Evolutionary conservation across 2,888 invertebrate genomes (phyloP).

Genomic region (Nymphalis urticae): DNA sequence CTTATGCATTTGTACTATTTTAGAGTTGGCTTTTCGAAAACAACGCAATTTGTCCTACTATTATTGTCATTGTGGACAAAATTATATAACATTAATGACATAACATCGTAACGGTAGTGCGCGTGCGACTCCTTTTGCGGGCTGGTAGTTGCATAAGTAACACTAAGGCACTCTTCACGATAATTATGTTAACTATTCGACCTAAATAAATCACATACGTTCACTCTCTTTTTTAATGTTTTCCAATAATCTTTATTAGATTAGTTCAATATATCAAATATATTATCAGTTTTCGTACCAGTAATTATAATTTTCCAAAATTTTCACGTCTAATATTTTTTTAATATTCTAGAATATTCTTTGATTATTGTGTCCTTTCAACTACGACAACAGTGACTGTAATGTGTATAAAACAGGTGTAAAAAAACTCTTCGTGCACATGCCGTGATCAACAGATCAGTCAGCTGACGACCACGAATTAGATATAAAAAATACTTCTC

Average conservation of each 20-base stretch:
- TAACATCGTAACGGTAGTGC: constrained; percentile 42
- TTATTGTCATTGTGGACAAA: constrained; percentile 35
- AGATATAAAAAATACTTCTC: too few relatives aligned
- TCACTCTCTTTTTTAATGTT: constrained; percentile 2
- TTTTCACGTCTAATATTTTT: too few relatives aligned
- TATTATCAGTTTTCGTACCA: too few relatives aligned
- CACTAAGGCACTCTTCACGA: constrained; percentile 28
- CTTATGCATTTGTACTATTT: not conserved
- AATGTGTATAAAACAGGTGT: too few relatives aligned
- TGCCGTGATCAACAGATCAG: too few relatives aligned
- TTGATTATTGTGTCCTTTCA: too few relatives aligned
- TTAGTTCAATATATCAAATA: too few relatives aligned
- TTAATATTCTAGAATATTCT: too few relatives aligned
- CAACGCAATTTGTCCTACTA: constrained; percentile 33
- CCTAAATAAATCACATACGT: constrained; percentile 18
- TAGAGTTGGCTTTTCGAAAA: constrained; percentile 6
- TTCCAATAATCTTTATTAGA: not conserved
- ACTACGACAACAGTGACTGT: too few relatives aligned
- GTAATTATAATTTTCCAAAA: too few relatives aligned
- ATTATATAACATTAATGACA: constrained; percentile 44
- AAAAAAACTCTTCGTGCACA: too few relatives aligned
- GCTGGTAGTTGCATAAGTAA: constrained; percentile 24
- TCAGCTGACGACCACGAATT: too few relatives aligned
- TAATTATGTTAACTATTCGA: constrained; percentile 17
- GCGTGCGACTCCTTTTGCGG: constrained; percentile 42